Conservation (phyloP, 2,113 vertebrate species). For the Rattus norvegicus region DNA sequence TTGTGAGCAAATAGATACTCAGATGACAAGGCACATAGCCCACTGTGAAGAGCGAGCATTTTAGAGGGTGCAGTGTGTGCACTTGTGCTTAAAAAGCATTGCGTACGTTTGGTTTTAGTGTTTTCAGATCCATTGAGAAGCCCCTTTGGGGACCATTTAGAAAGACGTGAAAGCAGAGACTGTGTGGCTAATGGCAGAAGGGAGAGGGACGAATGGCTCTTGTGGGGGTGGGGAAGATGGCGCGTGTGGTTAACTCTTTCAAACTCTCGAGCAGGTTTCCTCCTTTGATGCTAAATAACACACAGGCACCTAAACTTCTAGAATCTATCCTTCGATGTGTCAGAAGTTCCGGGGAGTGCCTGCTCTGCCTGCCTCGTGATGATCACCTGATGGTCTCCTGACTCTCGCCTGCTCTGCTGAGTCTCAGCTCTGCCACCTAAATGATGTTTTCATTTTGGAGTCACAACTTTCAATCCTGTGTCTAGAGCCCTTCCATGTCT, state of each 20-base stretch:
- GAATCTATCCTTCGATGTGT: background rate
- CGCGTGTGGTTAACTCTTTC: background rate
- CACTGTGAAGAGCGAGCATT: background rate
- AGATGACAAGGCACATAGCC: rapidly evolving
- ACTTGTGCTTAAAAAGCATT: conserved; percentile 18
- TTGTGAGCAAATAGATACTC: background rate
- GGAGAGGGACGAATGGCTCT: background rate
- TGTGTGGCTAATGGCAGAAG: background rate
- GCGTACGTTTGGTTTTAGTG: conserved; percentile 29
- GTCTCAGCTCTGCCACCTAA: background rate
- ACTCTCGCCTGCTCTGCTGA: background rate
- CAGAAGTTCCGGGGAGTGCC: background rate
- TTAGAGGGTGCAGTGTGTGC: background rate
- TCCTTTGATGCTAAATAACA: background rate
- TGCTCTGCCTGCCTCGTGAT: background rate
- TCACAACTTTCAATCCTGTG: background rate
- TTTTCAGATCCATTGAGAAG: conserved; percentile 10
- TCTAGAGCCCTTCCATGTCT: background rate
- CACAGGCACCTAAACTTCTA: background rate
- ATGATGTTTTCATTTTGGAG: background rate
- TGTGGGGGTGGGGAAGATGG: background rate
- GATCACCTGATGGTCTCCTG: background rate
- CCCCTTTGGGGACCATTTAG: conserved; percentile 56
- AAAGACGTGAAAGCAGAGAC: background rate
- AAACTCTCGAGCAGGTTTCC: background rate